A percentile compares a stretch with the other conserved stretches of the same genome.
Evolutionary conservation across 1,140 invertebrate genomes (phyloP).

Genomic region (Eurosta solidaginis): DNA sequence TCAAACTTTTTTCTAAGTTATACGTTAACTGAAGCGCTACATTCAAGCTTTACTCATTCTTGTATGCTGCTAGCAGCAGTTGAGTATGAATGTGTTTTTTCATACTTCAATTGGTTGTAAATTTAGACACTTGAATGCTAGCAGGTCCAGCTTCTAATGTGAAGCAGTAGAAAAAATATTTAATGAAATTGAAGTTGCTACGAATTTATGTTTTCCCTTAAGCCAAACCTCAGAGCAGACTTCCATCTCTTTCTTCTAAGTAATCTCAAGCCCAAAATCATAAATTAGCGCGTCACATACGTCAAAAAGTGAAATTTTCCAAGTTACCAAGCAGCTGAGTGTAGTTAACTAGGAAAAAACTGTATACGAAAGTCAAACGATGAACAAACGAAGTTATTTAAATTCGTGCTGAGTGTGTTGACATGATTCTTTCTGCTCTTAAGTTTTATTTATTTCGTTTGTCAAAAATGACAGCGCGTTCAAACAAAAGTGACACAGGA

Average conservation of each 20-base stretch:
- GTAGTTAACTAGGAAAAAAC: not conserved
- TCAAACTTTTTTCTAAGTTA: conserved; percentile 54
- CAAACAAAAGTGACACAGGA: too few species aligned
- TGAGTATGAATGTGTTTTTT: not conserved
- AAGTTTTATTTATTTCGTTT: not conserved
- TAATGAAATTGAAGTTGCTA: not conserved
- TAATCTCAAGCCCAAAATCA: not conserved
- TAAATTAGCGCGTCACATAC: conserved; percentile 19
- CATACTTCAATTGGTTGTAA: not conserved
- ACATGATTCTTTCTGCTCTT: not conserved
- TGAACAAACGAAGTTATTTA: not conserved
- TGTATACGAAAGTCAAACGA: not conserved
- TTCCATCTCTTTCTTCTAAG: too few species aligned
- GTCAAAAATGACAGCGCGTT: conserved; percentile 15
- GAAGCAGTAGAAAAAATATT: too few species aligned
- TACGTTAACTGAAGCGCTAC: not conserved
- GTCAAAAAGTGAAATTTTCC: conserved; percentile 10
- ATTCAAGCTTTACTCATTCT: not conserved
- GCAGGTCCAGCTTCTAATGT: not conserved
- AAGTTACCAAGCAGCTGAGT: not conserved
- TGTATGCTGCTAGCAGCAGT: not conserved
- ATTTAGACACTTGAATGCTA: not conserved
- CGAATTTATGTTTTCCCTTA: not conserved
- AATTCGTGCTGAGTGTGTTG: not conserved
- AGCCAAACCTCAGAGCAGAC: not conserved